Conservation (phyloP, 2,113 vertebrate genomes). For the Garra rufa region DNA sequence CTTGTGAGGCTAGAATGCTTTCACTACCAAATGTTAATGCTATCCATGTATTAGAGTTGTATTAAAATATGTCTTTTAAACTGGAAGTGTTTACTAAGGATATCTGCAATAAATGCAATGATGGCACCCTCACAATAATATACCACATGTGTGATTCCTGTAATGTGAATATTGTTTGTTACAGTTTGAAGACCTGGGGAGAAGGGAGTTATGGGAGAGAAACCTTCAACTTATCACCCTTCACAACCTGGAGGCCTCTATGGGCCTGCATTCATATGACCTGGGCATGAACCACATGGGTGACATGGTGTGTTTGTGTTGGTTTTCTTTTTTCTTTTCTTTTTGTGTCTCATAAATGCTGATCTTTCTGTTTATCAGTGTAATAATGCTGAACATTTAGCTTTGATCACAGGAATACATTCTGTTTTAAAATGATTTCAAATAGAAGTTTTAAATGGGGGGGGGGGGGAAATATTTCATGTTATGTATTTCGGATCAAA, state of each 20-base stretch:
- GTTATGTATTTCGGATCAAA: too few relatives aligned
- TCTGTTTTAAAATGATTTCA: too few relatives aligned
- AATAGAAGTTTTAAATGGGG: too few relatives aligned
- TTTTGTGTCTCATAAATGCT: too few relatives aligned
- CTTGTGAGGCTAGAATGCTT: background rate
- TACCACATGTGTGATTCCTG: background rate
- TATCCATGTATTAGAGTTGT: background rate
- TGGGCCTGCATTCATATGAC: slow-evolving; percentile 86
- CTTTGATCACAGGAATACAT: too few relatives aligned
- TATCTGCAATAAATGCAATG: background rate
- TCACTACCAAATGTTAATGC: background rate
- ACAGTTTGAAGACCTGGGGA: slow-evolving; percentile 77
- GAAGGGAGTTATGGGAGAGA: slow-evolving; percentile 84
- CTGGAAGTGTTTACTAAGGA: background rate
- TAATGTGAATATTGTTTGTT: background rate
- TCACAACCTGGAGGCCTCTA: slow-evolving; percentile 88
- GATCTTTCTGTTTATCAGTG: too few relatives aligned
- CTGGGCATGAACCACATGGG: slow-evolving; percentile 88
- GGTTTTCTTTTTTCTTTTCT: too few relatives aligned
- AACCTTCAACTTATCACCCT: slow-evolving; percentile 80
- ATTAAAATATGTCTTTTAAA: background rate
- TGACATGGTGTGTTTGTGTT: slow-evolving; percentile 75
- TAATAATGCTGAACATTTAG: too few relatives aligned
- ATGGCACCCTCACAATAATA: background rate
- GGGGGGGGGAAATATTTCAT: too few relatives aligned